Percentiles rank a stretch among this genome's conserved stretches.
Evolutionary conservation across 2,888 invertebrate species (phyloP).

Genomic region (Noctuana brunneofusca): DNA sequence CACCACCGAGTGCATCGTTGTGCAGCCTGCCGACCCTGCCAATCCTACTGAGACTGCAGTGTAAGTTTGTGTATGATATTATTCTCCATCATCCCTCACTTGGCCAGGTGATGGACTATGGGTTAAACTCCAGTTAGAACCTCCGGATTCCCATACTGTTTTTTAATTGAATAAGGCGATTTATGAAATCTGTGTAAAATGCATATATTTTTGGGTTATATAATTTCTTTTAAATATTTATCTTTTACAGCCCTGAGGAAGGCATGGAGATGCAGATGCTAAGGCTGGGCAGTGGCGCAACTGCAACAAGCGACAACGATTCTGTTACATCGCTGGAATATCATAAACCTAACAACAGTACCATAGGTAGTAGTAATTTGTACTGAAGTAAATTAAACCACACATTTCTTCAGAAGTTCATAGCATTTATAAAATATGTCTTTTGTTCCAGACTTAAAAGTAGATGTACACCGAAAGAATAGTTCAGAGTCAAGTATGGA

Average conservation of each 20-base stretch:
- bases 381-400: background rate
- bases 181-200: too few relatives aligned
- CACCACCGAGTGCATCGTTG: constrained; percentile 85
- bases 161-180: too few relatives aligned
- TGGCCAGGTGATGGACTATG: too few relatives aligned
- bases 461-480: constrained; percentile 95
- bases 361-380: constrained; percentile 80
- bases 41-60: constrained; percentile 67
- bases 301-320: constrained; percentile 83
- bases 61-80: constrained; percentile 66
- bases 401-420: background rate
- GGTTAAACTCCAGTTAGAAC: too few relatives aligned
- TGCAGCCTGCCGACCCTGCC: constrained; percentile 79
- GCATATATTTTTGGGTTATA: too few relatives aligned
- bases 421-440: background rate
- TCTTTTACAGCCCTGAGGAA: constrained; percentile 85
- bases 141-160: too few relatives aligned
- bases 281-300: constrained; percentile 58
- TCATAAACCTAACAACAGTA: constrained; percentile 84
- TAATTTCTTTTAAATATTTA: background rate
- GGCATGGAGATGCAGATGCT: constrained; percentile 93
- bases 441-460: constrained; percentile 89
- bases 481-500: constrained; percentile 94
- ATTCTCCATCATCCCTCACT: too few relatives aligned
- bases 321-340: constrained; percentile 86